These are phyloP conservation scores for Speoplatyrhinus poulsoni DNA, from an alignment of 2,113 vertebrate species.

Conservation along the genomic window DNA sequence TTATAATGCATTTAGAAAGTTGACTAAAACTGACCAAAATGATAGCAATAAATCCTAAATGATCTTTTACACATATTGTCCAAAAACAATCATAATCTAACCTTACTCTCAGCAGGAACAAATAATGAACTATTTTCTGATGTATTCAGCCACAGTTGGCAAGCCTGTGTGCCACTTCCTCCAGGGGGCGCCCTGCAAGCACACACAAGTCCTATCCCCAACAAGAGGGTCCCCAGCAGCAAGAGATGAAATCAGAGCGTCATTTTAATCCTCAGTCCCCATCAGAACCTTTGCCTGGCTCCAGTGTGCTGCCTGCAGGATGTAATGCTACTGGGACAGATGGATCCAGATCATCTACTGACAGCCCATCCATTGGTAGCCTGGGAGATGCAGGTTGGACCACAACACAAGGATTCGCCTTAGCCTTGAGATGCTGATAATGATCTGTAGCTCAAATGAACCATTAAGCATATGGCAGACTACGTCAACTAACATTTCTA, in stretches of 20 bases:
- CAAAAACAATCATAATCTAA: neutral
- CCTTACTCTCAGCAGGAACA: neutral
- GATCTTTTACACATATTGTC: neutral
- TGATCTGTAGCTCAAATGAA: too few relatives aligned
- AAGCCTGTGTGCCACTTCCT: constrained; percentile 69
- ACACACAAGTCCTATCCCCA: constrained; percentile 71
- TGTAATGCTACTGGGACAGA: constrained; percentile 22
- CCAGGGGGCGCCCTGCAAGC: constrained; percentile 63
- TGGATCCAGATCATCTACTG: constrained; percentile 75
- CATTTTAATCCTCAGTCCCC: constrained; percentile 11
- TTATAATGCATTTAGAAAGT: too few relatives aligned
- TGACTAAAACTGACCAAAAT: neutral
- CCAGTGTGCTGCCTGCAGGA: constrained; percentile 18
- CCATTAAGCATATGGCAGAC: too few relatives aligned
- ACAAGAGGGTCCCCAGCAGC: constrained; percentile 62
- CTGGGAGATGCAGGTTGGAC: constrained; percentile 78
- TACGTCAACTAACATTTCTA: too few relatives aligned
- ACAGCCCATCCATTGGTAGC: constrained; percentile 80
- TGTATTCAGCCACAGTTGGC: constrained; percentile 71
- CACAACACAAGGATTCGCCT: neutral
- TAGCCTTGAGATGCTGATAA: neutral
- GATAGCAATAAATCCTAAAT: neutral
- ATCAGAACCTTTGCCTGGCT: constrained; percentile 6
- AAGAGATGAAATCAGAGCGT: constrained; percentile 41
- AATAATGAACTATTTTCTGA: neutral